phyloP scores from a whole-genome alignment of 2,113 vertebrate species.

The Eurypyga helias region DNA sequence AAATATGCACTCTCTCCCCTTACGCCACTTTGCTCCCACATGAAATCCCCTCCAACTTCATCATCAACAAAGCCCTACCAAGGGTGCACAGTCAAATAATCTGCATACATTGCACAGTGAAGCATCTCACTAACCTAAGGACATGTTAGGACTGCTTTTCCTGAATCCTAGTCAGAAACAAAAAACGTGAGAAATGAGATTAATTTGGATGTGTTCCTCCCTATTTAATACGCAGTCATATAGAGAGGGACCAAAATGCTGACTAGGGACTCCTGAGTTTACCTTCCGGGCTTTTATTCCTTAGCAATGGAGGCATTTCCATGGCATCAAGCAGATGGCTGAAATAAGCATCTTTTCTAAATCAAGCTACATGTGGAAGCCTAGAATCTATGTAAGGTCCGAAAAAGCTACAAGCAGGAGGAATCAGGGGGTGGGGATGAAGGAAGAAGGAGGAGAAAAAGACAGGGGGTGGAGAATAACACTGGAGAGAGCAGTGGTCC shows the following conservation, averaged over 20 bases:
- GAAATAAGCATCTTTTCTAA: conserved; percentile 49
- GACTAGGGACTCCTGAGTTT: background rate
- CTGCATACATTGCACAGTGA: background rate
- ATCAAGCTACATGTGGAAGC: conserved; percentile 26
- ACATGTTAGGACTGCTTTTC: background rate
- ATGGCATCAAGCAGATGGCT: background rate
- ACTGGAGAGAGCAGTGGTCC: conserved; percentile 48
- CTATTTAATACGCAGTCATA: background rate
- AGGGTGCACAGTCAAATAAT: background rate
- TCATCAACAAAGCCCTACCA: background rate
- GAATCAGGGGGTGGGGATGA: conserved; percentile 50
- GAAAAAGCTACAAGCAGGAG: conserved; percentile 34
- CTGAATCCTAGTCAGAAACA: background rate
- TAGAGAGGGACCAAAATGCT: background rate
- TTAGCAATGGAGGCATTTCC: background rate
- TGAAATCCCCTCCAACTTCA: background rate
- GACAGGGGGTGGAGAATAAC: conserved; percentile 61
- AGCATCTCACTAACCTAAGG: background rate
- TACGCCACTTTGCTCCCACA: background rate
- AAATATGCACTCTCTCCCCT: background rate
- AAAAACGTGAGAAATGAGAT: background rate
- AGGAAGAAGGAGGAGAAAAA: conserved; percentile 50
- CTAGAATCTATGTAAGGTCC: background rate
- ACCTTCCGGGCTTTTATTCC: background rate
- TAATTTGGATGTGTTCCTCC: background rate